Evolutionary conservation across 2,797 vertebrate species (phyloP).

Genomic region (Tragopan temminckii): DNA sequence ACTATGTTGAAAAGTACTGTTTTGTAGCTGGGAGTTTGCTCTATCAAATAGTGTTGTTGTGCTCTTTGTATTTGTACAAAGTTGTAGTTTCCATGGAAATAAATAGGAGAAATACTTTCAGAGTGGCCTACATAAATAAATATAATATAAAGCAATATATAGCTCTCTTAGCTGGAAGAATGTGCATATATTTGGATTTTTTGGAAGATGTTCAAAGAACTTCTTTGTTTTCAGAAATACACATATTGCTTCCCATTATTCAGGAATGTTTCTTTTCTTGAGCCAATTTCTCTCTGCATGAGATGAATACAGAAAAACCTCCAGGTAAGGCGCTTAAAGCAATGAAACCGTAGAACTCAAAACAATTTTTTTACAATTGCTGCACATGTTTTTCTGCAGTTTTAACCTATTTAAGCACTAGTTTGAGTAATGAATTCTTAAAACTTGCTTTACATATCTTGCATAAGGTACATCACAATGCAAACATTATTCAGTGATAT

Average conservation of each 20-base stretch:
- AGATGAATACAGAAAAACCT: conserved; percentile 48
- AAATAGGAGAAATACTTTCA: background rate
- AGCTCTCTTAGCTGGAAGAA: background rate
- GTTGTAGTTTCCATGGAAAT: background rate
- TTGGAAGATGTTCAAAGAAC: conserved; percentile 62
- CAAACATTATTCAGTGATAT: conserved; percentile 37
- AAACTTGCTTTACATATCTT: conserved; percentile 32
- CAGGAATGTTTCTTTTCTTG: conserved; percentile 73
- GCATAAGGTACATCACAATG: background rate
- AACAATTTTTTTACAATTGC: background rate
- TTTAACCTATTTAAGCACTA: background rate
- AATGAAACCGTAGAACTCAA: conserved; percentile 12
- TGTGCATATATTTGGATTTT: background rate
- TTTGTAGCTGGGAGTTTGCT: background rate
- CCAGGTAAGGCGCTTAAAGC: conserved; percentile 53
- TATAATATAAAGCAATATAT: conserved; percentile 28
- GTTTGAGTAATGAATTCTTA: conserved; percentile 36
- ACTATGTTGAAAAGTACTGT: background rate
- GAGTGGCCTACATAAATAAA: background rate
- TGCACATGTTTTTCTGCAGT: conserved; percentile 10
- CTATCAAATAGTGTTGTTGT: background rate
- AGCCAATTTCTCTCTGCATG: conserved; percentile 57
- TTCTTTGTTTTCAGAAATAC: conserved; percentile 54
- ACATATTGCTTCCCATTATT: conserved; percentile 63
- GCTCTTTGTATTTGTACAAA: background rate